These are phyloP conservation scores for Narcine bancroftii DNA, from an alignment of 2,113 vertebrate genomes.

Conservation along the genomic window DNA sequence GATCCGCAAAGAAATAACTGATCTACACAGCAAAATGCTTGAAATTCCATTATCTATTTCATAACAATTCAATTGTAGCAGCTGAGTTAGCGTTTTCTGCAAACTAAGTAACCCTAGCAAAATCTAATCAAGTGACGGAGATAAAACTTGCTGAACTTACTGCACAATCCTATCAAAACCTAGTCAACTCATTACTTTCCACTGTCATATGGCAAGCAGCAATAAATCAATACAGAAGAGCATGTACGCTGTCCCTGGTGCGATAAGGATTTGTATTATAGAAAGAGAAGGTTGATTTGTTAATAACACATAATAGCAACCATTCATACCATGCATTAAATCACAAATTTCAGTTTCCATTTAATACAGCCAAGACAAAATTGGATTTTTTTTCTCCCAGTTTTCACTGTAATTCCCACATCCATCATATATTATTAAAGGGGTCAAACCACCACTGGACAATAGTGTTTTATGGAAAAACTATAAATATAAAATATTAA, in stretches of 20 bases:
- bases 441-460: slow-evolving; percentile 48
- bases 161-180: slow-evolving; percentile 70
- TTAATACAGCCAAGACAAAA: slow-evolving; percentile 83
- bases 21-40: slow-evolving; percentile 15
- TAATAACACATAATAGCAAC: slow-evolving; percentile 84
- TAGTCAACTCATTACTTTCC: slow-evolving; percentile 74
- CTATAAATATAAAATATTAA: slow-evolving; percentile 54
- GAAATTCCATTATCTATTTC: slow-evolving; percentile 55
- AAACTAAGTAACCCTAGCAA: slow-evolving; percentile 33
- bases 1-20: background rate
- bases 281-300: slow-evolving; percentile 62
- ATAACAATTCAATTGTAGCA: slow-evolving; percentile 64
- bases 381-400: slow-evolving; percentile 92
- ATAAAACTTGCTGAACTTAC: slow-evolving; percentile 72
- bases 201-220: slow-evolving; percentile 70
- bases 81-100: slow-evolving; percentile 62
- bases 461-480: slow-evolving; percentile 61
- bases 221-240: slow-evolving; percentile 68
- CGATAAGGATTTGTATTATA: slow-evolving; percentile 68
- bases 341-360: slow-evolving; percentile 72
- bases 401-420: slow-evolving; percentile 85
- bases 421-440: slow-evolving; percentile 96
- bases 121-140: slow-evolving; percentile 38
- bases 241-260: slow-evolving; percentile 54
- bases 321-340: slow-evolving; percentile 80